Percentiles rank a stretch among this genome's conserved stretches.
Conservation (phyloP, 2,113 vertebrate genomes). For the Pao palembangensis region DNA sequence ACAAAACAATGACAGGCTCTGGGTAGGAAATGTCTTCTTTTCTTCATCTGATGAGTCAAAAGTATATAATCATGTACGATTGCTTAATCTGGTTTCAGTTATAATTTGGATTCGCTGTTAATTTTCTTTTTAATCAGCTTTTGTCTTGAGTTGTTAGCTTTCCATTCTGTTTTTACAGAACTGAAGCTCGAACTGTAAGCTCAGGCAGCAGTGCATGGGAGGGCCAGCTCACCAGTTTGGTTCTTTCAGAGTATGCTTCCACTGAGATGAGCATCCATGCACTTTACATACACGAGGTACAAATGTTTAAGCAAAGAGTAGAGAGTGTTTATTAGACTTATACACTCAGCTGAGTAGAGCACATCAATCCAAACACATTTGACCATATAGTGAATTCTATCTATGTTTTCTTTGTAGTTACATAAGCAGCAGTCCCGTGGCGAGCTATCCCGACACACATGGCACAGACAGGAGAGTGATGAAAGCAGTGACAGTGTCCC, state of each 20-base stretch:
- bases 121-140: background rate
- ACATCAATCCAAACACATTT: background rate
- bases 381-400: background rate
- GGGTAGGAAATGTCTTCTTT: conserved; percentile 73
- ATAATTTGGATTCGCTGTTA: background rate
- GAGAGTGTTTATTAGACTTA: background rate
- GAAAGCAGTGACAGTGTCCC: conserved; percentile 90
- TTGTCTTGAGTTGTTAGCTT: conserved; percentile 1
- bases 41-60: background rate
- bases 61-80: background rate
- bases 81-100: background rate
- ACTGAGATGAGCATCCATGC: conserved; percentile 98
- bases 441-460: conserved; percentile 87
- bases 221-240: conserved; percentile 89
- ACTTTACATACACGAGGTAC: conserved; percentile 96
- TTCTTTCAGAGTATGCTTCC: conserved; percentile 93
- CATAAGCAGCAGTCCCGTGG: conserved; percentile 92
- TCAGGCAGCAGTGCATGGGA: conserved; percentile 96
- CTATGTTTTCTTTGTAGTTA: conserved; percentile 71
- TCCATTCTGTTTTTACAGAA: conserved; percentile 60
- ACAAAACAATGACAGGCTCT: conserved; percentile 82
- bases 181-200: conserved; percentile 87
- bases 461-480: conserved; percentile 94
- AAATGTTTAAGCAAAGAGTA: background rate
- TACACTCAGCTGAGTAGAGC: background rate